Evolutionary conservation across 1,140 invertebrate genomes (phyloP).

Genomic region (Megalonaias nervosa): DNA sequence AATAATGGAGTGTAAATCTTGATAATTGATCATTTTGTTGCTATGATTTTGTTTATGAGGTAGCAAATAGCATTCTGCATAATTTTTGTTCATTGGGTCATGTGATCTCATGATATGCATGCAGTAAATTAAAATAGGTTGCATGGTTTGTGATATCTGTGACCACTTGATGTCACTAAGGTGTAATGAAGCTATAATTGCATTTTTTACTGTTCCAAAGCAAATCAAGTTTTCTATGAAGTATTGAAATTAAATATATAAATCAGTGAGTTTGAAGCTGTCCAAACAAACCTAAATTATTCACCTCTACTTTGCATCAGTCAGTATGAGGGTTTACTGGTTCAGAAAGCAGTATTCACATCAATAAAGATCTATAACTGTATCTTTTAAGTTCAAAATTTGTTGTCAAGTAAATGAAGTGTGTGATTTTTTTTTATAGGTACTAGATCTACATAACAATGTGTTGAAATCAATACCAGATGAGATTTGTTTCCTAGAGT

Average conservation of each 20-base stretch:
- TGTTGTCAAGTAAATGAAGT: slow-evolving; percentile 2
- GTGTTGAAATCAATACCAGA: slow-evolving; percentile 79
- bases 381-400: background rate
- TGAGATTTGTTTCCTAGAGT: slow-evolving; percentile 76
- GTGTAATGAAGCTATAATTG: no score
- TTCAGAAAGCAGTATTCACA: background rate
- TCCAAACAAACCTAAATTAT: background rate
- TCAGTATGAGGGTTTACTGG: background rate
- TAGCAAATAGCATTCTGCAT: no score
- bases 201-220: no score
- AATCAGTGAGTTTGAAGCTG: no score
- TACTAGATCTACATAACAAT: slow-evolving; percentile 83
- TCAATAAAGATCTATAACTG: no score
- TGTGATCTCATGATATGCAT: no score
- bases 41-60: no score
- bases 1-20: no score
- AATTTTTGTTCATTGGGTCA: no score
- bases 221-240: no score
- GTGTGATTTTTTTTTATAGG: slow-evolving; percentile 59
- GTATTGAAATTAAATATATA: no score
- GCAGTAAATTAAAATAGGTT: slow-evolving; percentile 16
- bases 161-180: background rate
- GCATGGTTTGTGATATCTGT: background rate
- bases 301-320: background rate
- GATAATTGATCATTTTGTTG: no score